phyloP scores from a whole-genome alignment of 2,888 invertebrate species.

The Pharmacophagus antenor region DNA sequence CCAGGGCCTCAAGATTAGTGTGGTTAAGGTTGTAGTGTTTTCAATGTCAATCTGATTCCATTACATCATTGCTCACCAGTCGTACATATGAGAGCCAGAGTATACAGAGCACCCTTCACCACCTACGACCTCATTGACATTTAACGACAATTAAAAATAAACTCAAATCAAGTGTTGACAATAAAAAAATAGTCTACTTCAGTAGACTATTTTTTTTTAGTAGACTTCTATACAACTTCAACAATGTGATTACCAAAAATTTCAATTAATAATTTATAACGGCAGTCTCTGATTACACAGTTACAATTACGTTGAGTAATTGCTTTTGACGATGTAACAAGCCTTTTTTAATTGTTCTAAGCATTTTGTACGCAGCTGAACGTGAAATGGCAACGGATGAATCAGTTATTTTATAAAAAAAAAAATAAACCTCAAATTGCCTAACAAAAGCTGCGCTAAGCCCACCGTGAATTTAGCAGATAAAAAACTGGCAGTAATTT shows the following conservation, averaged over 20 bases:
- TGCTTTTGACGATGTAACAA: slow-evolving; percentile 7
- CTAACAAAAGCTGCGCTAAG: slow-evolving; percentile 52
- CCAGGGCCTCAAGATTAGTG: too few relatives aligned
- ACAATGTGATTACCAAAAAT: background rate
- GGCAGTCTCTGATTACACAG: background rate
- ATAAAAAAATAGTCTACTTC: too few relatives aligned
- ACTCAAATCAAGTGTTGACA: too few relatives aligned
- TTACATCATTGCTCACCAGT: too few relatives aligned
- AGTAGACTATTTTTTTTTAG: too few relatives aligned
- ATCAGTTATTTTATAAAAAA: slow-evolving; percentile 33
- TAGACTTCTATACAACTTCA: too few relatives aligned
- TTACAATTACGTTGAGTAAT: slow-evolving; percentile 15
- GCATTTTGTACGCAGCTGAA: slow-evolving; percentile 20
- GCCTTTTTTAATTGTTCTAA: slow-evolving; percentile 7
- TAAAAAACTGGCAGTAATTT: slow-evolving; percentile 66
- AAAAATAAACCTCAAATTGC: slow-evolving; percentile 31
- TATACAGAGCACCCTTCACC: too few relatives aligned
- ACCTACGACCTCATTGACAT: too few relatives aligned
- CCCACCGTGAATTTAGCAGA: slow-evolving; percentile 53
- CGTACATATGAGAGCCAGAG: too few relatives aligned
- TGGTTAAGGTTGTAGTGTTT: too few relatives aligned
- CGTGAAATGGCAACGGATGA: slow-evolving; percentile 26
- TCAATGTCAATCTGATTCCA: too few relatives aligned
- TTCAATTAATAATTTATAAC: background rate
- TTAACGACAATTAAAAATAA: too few relatives aligned